Evolutionary conservation across 35 echinoderm and acorn worm genomes (phyloP).

Genomic region (Heliocidaris tuberculata): DNA sequence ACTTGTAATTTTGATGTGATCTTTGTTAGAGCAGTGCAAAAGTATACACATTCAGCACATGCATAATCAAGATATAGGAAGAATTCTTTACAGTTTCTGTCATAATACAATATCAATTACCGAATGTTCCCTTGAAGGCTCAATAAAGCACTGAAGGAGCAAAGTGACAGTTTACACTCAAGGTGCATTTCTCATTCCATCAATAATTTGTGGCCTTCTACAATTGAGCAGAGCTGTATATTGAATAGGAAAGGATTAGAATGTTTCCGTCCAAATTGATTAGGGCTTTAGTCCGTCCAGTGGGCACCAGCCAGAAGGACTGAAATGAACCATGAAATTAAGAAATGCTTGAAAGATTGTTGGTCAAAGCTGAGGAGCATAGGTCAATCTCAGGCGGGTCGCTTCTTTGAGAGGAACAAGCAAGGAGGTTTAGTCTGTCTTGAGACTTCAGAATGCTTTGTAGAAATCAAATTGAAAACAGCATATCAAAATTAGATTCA

Average conservation of each 20-base stretch:
- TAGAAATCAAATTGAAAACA: not conserved
- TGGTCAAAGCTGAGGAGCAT: not conserved
- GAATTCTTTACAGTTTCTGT: no score
- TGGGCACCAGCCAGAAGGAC: conserved; percentile 3
- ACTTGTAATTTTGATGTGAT: no score
- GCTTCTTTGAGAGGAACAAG: not conserved
- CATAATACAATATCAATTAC: no score
- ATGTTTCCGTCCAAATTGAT: not conserved
- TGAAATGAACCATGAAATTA: conserved; percentile 41
- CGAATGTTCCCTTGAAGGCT: no score
- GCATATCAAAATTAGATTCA: no score
- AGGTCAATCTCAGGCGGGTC: not conserved
- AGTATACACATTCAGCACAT: no score
- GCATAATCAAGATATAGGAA: no score
- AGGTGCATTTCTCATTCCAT: no score
- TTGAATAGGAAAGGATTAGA: not conserved
- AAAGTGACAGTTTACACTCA: no score
- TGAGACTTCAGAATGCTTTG: not conserved
- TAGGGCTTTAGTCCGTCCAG: not conserved
- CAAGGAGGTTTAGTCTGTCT: not conserved
- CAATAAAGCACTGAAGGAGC: no score
- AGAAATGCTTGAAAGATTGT: conserved; percentile 25
- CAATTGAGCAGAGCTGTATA: not conserved
- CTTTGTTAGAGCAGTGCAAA: no score
- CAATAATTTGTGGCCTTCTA: not conserved